Evolutionary conservation across 2,113 vertebrate species (phyloP).

Genomic region (Scomber scombrus): DNA sequence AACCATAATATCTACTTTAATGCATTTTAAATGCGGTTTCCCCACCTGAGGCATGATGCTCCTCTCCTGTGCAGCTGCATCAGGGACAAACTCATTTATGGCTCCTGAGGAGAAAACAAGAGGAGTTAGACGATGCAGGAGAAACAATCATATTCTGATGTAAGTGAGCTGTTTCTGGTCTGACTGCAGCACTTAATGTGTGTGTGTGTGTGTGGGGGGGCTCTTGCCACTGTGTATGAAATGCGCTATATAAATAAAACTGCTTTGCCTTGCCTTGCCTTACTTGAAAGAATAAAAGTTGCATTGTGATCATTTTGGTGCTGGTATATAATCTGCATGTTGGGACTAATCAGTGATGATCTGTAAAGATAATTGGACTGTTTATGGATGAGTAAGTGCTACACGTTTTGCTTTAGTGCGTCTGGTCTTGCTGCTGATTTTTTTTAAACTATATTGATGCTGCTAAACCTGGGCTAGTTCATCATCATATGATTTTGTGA

Average conservation of each 20-base stretch:
- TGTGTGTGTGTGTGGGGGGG: too few species aligned
- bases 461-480: too few species aligned
- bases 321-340: background rate
- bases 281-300: background rate
- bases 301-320: background rate
- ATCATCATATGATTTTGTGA: too few species aligned
- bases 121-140: background rate
- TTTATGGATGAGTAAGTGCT: background rate
- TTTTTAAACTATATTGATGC: too few species aligned
- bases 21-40: too few species aligned
- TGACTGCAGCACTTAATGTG: background rate
- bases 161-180: background rate
- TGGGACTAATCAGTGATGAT: background rate
- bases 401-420: too few species aligned
- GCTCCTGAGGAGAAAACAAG: constrained; percentile 51
- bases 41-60: constrained; percentile 59
- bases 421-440: too few species aligned
- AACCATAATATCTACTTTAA: too few species aligned
- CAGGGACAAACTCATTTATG: constrained; percentile 51
- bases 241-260: too few species aligned
- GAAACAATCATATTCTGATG: background rate
- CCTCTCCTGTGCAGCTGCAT: constrained; percentile 24
- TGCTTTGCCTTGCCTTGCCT: too few species aligned
- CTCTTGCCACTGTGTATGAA: too few species aligned
- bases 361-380: background rate